Evolutionary conservation across 2,888 invertebrate genomes (phyloP).

Genomic region (Oscheius sp.): DNA sequence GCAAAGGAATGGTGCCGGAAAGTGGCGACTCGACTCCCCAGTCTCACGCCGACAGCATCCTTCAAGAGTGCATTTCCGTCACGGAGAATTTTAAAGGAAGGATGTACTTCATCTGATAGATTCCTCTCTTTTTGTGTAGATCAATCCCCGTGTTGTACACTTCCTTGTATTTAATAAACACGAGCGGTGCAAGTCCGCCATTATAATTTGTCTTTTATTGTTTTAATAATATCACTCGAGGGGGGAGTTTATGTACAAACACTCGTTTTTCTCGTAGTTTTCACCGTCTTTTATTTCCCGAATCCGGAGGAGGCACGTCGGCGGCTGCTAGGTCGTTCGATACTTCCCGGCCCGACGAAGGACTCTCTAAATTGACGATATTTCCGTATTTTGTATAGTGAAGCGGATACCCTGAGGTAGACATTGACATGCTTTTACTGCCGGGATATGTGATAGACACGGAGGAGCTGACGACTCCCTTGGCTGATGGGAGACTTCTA

Average conservation of each 20-base stretch:
- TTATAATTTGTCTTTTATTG: too few species aligned
- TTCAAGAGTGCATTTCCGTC: constrained; percentile 65
- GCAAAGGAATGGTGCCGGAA: constrained; percentile 24
- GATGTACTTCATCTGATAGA: constrained; percentile 64
- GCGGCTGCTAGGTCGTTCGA: constrained; percentile 27
- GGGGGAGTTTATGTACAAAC: too few species aligned
- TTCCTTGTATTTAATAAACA: constrained; percentile 20
- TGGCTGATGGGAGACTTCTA: constrained; percentile 41
- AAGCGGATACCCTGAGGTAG: constrained; percentile 17
- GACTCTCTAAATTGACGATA: constrained; percentile 20
- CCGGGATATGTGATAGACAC: constrained; percentile 57
- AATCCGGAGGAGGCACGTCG: constrained; percentile 30
- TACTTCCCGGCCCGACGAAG: constrained; percentile 33
- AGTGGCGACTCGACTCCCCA: constrained; percentile 19
- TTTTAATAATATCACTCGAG: too few species aligned
- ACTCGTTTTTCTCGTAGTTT: too few species aligned
- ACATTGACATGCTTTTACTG: constrained; percentile 16
- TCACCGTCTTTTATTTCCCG: constrained; percentile 14
- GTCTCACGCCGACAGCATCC: constrained; percentile 50
- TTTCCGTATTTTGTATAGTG: too few species aligned
- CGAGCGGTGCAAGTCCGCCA: too few species aligned
- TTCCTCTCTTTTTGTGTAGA: background rate
- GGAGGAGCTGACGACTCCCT: constrained; percentile 51
- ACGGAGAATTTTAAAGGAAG: constrained; percentile 62
- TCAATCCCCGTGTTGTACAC: constrained; percentile 9